Conservation (phyloP, 23 tunicate genomes). For the Diplosoma virens region DNA sequence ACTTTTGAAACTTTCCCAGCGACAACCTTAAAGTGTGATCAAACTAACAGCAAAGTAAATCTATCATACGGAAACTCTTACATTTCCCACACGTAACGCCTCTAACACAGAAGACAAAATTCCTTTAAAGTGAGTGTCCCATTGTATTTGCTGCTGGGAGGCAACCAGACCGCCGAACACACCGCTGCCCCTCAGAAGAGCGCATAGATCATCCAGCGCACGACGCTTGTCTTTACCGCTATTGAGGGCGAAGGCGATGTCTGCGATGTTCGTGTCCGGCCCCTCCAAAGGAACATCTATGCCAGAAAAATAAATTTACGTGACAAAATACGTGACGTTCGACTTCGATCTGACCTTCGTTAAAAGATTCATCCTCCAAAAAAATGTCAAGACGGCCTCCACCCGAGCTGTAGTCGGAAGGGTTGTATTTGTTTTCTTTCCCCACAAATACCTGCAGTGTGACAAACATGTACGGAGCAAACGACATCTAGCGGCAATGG, state of each 20-base stretch:
- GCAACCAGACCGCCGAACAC: conserved; percentile 49
- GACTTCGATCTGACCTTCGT: conserved; percentile 47
- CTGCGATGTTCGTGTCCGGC: conserved; percentile 39
- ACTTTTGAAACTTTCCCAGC: too few relatives aligned
- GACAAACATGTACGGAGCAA: not conserved
- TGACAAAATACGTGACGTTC: not conserved
- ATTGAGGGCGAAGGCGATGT: conserved; percentile 26
- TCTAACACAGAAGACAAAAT: conserved; percentile 49
- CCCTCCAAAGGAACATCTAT: conserved; percentile 25
- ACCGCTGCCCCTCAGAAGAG: conserved; percentile 38
- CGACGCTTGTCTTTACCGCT: conserved; percentile 39
- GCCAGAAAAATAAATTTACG: not conserved
- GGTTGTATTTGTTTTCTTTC: conserved; percentile 71
- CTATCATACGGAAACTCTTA: conserved; percentile 20
- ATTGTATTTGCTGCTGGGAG: conserved; percentile 52
- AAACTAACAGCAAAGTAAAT: too few relatives aligned
- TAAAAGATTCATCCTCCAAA: conserved; percentile 68
- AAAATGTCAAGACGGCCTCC: conserved; percentile 29
- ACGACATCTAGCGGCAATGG: too few relatives aligned
- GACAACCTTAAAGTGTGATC: too few relatives aligned
- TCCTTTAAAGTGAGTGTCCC: conserved; percentile 47
- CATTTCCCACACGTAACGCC: conserved; percentile 38
- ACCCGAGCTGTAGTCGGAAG: conserved; percentile 49
- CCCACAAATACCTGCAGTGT: conserved; percentile 32
- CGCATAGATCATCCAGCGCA: conserved; percentile 33